phyloP scores from a whole-genome alignment of 2,888 invertebrate genomes.

The Apoda limacodes region DNA sequence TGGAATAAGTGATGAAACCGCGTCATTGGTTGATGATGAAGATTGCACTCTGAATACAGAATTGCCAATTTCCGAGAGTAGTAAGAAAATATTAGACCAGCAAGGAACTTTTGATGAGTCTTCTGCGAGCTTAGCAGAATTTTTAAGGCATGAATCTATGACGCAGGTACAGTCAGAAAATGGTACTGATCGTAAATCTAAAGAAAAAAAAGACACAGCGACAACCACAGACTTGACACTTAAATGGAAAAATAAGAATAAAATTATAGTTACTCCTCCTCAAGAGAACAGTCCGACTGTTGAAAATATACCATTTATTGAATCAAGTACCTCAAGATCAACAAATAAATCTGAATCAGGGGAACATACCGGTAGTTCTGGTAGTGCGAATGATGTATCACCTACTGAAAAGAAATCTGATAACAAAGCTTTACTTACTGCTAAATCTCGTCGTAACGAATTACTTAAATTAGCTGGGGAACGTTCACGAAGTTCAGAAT shows the following conservation, averaged over 20 bases:
- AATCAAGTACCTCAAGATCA: slow-evolving; percentile 49
- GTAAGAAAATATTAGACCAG: slow-evolving; percentile 48
- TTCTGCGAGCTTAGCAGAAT: slow-evolving; percentile 63
- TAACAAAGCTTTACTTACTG: slow-evolving; percentile 45
- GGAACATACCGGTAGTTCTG: slow-evolving; percentile 55
- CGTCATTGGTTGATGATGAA: slow-evolving; percentile 77
- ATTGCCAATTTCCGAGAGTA: slow-evolving; percentile 62
- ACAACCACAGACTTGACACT: slow-evolving; percentile 44
- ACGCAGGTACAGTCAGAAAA: slow-evolving; percentile 48
- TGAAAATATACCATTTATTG: slow-evolving; percentile 64
- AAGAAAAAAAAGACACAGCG: slow-evolving; percentile 29
- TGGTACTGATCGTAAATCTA: slow-evolving; percentile 50
- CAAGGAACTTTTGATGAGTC: slow-evolving; percentile 73
- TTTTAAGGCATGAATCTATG: slow-evolving; percentile 55
- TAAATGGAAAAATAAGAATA: slow-evolving; percentile 66
- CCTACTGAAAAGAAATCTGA: slow-evolving; percentile 51
- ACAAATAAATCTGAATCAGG: slow-evolving; percentile 51
- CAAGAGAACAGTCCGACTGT: slow-evolving; percentile 71
- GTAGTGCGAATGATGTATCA: slow-evolving; percentile 50
- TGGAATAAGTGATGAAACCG: slow-evolving; percentile 75
- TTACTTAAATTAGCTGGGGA: slow-evolving; percentile 77
- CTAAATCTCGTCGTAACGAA: slow-evolving; percentile 65
- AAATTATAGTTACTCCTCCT: slow-evolving; percentile 72
- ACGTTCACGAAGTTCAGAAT: slow-evolving; percentile 82
- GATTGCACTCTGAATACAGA: slow-evolving; percentile 74